Base-by-base conservation (phyloP, 2,888 invertebrate genomes). In the Hirtodrosophila confusa region DNA sequence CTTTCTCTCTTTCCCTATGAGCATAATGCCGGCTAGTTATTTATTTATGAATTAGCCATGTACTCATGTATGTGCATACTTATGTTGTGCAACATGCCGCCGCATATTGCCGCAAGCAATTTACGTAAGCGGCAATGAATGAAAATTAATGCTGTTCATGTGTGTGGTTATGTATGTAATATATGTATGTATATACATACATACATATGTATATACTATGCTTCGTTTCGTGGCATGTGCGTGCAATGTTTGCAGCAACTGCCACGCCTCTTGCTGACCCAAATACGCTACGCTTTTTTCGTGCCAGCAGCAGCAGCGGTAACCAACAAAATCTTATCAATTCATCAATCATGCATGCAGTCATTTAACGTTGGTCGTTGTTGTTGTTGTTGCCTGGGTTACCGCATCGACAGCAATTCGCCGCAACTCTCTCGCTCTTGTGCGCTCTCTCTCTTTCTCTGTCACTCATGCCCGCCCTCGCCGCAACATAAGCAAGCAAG, bases 301-400 rank as follows among this genome's bases (percentile, higher is more conserved):
- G 60, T 74, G 74, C 61, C 37, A 40, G 37, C 67, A 65, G 33
- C 45, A 47, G 36, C 44, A 29, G n/a, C 17, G 37, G 36, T 9
- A 31, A 57, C 35, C 53, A 65, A 54, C 37, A 60, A 69, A 77
- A 83, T 80, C 79, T 79, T 80, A 80, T 80, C 80, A 83, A 80
- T 80, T 77, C 80, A 84, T 80, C 80, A 80, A 83, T 84, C 84
- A 84, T 84, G 80, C 78, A 84, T 80, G 78, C 80, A 77, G 74
- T 71, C 78, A 80, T 84, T 80, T 77, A 80, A 67, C 77, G 63
- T 27, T 53, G 3, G 39, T 41, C 55, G 53, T 49, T 63, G 55
- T 40, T 70, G 62, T 60, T 63, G 37, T 47, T 69, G 62, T 69
- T 75, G 75, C 61, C 58, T 60, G 63, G 74, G 69, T 75, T 75